phyloP scores from a whole-genome alignment of 2,797 vertebrate genomes.

The Ibycter americanus region DNA sequence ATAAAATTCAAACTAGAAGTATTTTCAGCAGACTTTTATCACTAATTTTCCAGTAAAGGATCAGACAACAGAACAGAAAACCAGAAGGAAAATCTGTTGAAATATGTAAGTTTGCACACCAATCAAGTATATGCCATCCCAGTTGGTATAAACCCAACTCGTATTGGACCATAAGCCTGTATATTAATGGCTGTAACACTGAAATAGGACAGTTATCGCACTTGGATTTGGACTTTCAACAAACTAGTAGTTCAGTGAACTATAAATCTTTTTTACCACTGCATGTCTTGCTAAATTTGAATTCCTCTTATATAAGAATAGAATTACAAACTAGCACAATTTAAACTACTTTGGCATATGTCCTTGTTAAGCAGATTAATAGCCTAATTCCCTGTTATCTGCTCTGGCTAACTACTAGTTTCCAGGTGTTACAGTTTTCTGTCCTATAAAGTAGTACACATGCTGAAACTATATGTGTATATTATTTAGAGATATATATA shows the following conservation, averaged over 20 bases:
- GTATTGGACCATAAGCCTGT: background rate
- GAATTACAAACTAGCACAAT: constrained; percentile 43
- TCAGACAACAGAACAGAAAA: background rate
- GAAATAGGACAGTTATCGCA: background rate
- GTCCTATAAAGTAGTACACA: background rate
- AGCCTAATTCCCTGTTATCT: constrained; percentile 47
- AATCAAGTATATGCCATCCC: background rate
- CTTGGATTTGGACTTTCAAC: background rate
- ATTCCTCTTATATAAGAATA: background rate
- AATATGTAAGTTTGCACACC: background rate
- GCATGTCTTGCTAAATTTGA: background rate
- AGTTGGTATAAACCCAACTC: background rate
- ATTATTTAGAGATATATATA: rapidly evolving
- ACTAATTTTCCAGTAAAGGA: background rate
- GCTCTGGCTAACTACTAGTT: background rate
- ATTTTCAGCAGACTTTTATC: background rate
- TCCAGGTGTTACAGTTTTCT: constrained; percentile 16
- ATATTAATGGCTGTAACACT: background rate
- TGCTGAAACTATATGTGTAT: background rate
- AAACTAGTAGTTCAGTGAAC: background rate
- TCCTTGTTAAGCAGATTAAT: constrained; percentile 43
- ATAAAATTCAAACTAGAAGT: background rate
- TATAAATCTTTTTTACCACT: background rate
- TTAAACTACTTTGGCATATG: constrained; percentile 41
- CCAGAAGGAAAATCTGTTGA: background rate